Percentiles rank a stretch among this genome's conserved stretches.
phyloP scores from a whole-genome alignment of 2,888 invertebrate genomes.

The Lepidocyrtinus sp. region DNA sequence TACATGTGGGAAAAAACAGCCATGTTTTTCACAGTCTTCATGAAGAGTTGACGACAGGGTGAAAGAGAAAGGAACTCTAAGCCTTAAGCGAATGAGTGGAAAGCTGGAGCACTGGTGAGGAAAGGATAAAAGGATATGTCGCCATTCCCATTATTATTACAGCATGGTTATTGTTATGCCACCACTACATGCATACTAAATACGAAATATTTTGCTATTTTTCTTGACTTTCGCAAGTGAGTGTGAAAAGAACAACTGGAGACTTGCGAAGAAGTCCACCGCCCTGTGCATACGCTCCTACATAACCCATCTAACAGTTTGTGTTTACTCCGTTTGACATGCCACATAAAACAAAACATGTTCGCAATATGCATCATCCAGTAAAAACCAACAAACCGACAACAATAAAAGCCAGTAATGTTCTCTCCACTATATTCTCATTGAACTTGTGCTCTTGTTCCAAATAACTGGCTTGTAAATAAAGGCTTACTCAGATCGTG shows the following conservation, averaged over 20 bases:
- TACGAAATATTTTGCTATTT: slow-evolving; percentile 7
- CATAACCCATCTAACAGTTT: not conserved
- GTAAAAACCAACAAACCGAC: not conserved
- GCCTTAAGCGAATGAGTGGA: not conserved
- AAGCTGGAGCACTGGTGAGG: not conserved
- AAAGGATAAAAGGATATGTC: slow-evolving; percentile 5
- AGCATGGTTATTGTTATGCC: slow-evolving; percentile 1
- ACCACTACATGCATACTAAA: not conserved
- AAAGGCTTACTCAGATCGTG: not conserved
- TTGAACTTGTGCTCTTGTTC: not conserved
- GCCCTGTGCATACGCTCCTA: not conserved
- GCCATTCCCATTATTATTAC: slow-evolving; percentile 7
- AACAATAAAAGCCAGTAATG: slow-evolving; percentile 12
- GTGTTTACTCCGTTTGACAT: not conserved
- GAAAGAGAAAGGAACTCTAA: not conserved
- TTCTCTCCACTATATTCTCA: not conserved
- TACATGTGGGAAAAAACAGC: not conserved
- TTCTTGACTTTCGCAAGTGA: slow-evolving; percentile 6
- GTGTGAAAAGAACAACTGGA: slow-evolving; percentile 14
- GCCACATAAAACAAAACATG: slow-evolving; percentile 12
- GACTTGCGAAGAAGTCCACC: too few species aligned
- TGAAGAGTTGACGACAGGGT: not conserved
- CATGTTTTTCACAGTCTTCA: not conserved
- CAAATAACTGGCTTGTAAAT: slow-evolving; percentile 1
- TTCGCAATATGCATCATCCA: slow-evolving; percentile 12